Conservation (phyloP, 92 coral and sea anemone species). For the Actinernus sp. region DNA sequence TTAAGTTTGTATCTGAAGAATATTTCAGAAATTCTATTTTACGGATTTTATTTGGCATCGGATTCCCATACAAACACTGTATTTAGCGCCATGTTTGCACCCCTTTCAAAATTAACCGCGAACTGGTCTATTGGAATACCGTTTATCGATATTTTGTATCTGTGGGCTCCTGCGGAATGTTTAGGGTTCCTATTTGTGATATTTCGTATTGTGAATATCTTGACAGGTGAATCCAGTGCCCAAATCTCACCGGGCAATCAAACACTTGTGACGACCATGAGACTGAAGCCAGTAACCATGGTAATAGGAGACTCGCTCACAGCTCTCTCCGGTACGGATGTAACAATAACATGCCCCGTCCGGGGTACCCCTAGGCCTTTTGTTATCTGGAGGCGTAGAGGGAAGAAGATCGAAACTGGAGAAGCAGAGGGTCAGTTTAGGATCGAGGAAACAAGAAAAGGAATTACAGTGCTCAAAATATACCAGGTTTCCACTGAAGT, state of each 20-base stretch:
- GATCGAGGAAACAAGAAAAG: conserved; percentile 4
- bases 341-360: conserved; percentile 63
- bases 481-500: conserved; percentile 39
- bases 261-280: conserved; percentile 46
- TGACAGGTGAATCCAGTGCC: conserved; percentile 77
- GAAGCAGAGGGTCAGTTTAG: conserved; percentile 43
- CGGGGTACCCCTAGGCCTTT: conserved; percentile 78
- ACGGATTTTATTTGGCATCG: too few relatives aligned
- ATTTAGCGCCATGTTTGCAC: too few relatives aligned
- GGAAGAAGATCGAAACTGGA: conserved; percentile 43
- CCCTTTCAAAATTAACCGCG: too few relatives aligned
- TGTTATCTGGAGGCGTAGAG: conserved; percentile 69
- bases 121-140: too few relatives aligned
- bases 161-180: too few relatives aligned
- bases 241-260: conserved; percentile 57
- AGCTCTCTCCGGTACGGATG: conserved; percentile 71
- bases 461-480: conserved; percentile 47
- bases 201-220: too few relatives aligned
- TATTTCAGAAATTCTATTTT: too few relatives aligned
- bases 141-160: too few relatives aligned
- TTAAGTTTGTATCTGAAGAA: too few relatives aligned
- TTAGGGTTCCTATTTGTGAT: too few relatives aligned
- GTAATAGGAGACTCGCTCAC: conserved; percentile 58
- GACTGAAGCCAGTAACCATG: conserved; percentile 35
- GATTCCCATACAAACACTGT: too few relatives aligned